These are phyloP conservation scores for Marcusenius ussheri DNA, from an alignment of 2,113 vertebrate genomes.

Conservation along the genomic window DNA sequence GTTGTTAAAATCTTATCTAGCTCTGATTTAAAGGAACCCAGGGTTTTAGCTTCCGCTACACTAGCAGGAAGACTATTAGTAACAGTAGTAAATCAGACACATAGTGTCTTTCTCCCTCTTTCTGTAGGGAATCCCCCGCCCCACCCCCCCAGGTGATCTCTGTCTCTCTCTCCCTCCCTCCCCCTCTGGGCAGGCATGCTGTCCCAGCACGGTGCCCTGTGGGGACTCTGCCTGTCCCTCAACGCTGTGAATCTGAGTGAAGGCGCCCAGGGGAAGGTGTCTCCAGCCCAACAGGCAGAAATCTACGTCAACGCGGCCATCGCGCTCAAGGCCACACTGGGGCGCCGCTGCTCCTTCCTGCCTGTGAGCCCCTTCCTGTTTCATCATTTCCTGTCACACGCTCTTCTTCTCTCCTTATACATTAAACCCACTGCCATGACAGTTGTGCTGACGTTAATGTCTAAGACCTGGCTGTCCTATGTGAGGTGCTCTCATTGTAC, in stretches of 20 bases:
- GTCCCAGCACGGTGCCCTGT: slow-evolving; percentile 70
- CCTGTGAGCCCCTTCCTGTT: slow-evolving; percentile 63
- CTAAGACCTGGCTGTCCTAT: background rate
- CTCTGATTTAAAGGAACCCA: too few species aligned
- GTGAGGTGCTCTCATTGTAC: background rate
- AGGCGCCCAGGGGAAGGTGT: slow-evolving; percentile 83
- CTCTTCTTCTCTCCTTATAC: background rate
- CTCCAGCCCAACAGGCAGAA: slow-evolving; percentile 71
- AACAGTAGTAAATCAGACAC: background rate
- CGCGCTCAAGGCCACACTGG: slow-evolving; percentile 75
- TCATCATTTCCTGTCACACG: background rate
- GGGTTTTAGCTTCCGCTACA: too few species aligned
- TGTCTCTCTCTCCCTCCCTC: background rate
- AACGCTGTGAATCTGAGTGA: slow-evolving; percentile 89
- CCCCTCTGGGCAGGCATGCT: slow-evolving; percentile 72
- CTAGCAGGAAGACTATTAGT: background rate
- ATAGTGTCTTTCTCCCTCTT: background rate
- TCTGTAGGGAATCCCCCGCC: background rate
- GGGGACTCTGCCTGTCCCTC: slow-evolving; percentile 79
- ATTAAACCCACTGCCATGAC: background rate
- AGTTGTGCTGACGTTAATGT: background rate
- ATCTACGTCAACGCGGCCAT: slow-evolving; percentile 85
- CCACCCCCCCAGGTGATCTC: background rate
- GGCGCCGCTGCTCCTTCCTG: slow-evolving; percentile 76
- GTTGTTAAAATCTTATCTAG: too few species aligned